phyloP scores from a whole-genome alignment of 2,888 invertebrate genomes.

The Tillus elongatus region DNA sequence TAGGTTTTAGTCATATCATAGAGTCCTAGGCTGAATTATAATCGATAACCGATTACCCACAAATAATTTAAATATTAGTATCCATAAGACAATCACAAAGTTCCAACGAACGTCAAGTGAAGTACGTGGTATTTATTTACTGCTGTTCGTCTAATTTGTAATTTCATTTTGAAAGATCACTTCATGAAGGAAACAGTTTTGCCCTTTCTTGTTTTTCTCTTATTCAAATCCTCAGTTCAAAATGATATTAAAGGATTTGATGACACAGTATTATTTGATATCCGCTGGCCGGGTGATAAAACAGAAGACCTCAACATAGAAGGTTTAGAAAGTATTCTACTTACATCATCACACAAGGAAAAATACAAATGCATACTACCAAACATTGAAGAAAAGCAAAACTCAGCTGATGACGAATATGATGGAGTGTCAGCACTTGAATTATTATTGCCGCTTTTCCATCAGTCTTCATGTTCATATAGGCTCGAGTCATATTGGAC shows the following conservation, averaged over 20 bases:
- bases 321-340: conserved; percentile 50
- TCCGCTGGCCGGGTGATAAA: conserved; percentile 60
- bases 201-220: conserved; percentile 2
- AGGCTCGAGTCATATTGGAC: conserved; percentile 90
- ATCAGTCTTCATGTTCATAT: conserved; percentile 73
- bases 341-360: conserved; percentile 71
- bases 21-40: too few relatives aligned
- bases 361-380: conserved; percentile 77
- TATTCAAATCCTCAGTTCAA: too few relatives aligned
- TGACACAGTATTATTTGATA: conserved; percentile 69
- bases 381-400: conserved; percentile 48
- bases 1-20: too few relatives aligned
- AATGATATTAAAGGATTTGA: conserved; percentile 69
- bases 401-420: conserved; percentile 52
- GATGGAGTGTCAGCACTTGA: conserved; percentile 69
- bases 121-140: too few relatives aligned
- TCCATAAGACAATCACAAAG: too few relatives aligned
- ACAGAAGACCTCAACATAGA: conserved; percentile 38
- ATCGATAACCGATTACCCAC: too few relatives aligned
- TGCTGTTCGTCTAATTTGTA: too few relatives aligned
- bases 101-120: too few relatives aligned
- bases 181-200: not conserved
- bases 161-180: too few relatives aligned
- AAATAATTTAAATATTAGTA: too few relatives aligned
- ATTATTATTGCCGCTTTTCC: conserved; percentile 66